A percentile compares a stretch with the other conserved stretches of the same genome.
Conservation (phyloP, 2,113 vertebrate species). For the Ailuropoda melanoleuca region DNA sequence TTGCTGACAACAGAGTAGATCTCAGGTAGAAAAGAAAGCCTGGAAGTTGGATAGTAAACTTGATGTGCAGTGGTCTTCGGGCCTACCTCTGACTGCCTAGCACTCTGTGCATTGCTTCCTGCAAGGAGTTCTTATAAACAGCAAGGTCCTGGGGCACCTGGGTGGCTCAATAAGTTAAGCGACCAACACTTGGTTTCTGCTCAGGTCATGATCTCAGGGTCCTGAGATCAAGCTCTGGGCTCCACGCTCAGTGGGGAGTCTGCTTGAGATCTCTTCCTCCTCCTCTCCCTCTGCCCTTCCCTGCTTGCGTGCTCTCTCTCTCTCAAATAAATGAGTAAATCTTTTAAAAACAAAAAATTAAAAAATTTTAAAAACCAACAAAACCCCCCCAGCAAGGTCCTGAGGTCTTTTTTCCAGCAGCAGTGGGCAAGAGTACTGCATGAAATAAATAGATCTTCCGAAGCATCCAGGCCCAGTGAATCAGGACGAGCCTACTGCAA, state of each 20-base stretch:
- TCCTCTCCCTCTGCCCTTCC: no score
- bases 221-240: background rate
- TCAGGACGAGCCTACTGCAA: background rate
- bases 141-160: background rate
- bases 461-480: background rate
- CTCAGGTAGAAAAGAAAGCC: conserved; percentile 29
- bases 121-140: background rate
- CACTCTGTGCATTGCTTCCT: background rate
- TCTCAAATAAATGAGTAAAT: background rate
- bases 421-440: background rate
- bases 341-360: background rate
- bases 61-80: background rate
- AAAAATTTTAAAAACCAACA: background rate
- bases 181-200: background rate
- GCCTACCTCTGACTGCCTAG: background rate
- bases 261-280: background rate
- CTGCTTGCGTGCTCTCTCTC: background rate
- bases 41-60: background rate
- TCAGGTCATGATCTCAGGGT: background rate
- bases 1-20: conserved; percentile 5
- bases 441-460: background rate
- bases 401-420: background rate
- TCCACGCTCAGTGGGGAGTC: background rate
- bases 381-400: background rate
- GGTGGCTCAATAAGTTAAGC: background rate